A percentile compares a stretch with the other conserved stretches of the same genome.
phyloP scores from a whole-genome alignment of 2,888 invertebrate species.

The Oscheius myriophilus region DNA sequence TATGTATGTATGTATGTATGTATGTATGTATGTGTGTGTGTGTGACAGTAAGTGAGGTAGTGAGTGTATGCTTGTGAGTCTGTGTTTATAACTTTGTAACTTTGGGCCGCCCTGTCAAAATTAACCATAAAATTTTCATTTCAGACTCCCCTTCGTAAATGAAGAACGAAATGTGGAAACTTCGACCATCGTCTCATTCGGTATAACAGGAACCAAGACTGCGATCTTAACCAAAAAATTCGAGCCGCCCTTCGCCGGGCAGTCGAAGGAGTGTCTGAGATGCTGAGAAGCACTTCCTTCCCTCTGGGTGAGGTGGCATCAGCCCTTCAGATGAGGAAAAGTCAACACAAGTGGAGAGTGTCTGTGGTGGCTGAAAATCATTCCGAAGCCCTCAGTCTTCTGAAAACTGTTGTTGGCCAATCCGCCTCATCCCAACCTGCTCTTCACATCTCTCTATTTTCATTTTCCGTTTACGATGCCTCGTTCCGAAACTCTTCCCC shows the following conservation, averaged over 20 bases:
- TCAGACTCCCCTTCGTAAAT: constrained; percentile 37
- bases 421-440: not conserved
- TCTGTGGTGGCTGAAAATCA: constrained; percentile 39
- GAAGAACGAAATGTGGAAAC: constrained; percentile 38
- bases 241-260: constrained; percentile 25
- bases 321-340: constrained; percentile 43
- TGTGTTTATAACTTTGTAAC: no score
- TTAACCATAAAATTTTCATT: constrained; percentile 2
- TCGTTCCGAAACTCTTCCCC: constrained; percentile 1
- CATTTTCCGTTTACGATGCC: not conserved
- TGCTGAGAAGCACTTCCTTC: constrained; percentile 36
- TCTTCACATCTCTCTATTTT: not conserved
- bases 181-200: constrained; percentile 47
- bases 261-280: constrained; percentile 27
- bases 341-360: constrained; percentile 37
- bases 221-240: constrained; percentile 34
- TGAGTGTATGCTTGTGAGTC: no score
- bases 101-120: no score
- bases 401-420: constrained; percentile 16
- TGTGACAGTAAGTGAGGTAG: no score
- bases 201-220: constrained; percentile 50
- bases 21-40: no score
- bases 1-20: no score
- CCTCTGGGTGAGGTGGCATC: constrained; percentile 39
- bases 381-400: constrained; percentile 25